phyloP scores from a whole-genome alignment of 1,140 invertebrate genomes.

The Dendroctonus valens region DNA sequence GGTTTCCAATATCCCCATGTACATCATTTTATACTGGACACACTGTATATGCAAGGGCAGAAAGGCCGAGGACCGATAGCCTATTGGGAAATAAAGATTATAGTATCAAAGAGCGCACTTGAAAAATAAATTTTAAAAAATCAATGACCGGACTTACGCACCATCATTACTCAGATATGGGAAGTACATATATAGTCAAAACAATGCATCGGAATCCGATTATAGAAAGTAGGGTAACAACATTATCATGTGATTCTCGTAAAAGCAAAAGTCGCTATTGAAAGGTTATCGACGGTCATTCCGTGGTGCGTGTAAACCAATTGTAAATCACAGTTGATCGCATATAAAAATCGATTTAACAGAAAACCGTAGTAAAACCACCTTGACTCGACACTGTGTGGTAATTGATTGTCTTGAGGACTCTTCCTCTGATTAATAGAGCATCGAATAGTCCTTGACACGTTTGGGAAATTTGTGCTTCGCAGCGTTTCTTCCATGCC shows the following conservation, averaged over 20 bases:
- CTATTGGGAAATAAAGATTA: background rate
- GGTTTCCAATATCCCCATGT: no score
- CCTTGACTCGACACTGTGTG: background rate
- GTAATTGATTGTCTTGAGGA: background rate
- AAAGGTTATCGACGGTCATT: constrained; percentile 6
- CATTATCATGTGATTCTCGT: background rate
- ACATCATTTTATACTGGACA: no score
- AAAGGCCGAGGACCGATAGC: background rate
- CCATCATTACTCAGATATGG: background rate
- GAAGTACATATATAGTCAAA: constrained; percentile 3
- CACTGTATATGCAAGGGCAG: constrained; percentile 1
- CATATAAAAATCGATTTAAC: background rate
- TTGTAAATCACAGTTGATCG: constrained; percentile 1
- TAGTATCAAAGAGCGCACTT: background rate
- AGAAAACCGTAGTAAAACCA: background rate
- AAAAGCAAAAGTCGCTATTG: constrained; percentile 7
- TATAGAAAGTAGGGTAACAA: constrained; percentile 11
- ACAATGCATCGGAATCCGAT: background rate
- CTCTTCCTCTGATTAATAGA: background rate
- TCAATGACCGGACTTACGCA: background rate
- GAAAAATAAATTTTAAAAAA: constrained; percentile 1
- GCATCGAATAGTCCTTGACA: no score
- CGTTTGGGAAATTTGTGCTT: no score
- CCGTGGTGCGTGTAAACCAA: background rate
- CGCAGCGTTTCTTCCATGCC: no score